Percentiles rank a stretch among this genome's conserved stretches.
Conservation (phyloP, 2,888 invertebrate species). For the Biston stratarius region DNA sequence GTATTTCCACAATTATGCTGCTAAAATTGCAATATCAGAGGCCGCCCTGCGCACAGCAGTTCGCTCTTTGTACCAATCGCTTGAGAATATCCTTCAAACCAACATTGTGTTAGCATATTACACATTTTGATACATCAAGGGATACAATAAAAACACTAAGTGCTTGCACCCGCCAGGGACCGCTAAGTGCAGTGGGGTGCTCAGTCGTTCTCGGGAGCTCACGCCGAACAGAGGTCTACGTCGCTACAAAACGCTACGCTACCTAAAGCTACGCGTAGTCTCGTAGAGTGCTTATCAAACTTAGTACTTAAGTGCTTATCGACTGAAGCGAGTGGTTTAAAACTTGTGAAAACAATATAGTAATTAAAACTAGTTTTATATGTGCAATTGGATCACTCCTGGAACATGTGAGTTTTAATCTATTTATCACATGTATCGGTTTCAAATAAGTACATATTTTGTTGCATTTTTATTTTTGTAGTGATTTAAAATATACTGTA, state of each 20-base stretch:
- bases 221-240: constrained; percentile 52
- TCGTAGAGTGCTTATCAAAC: constrained; percentile 54
- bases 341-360: constrained; percentile 41
- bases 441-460: constrained; percentile 2
- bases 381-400: constrained; percentile 43
- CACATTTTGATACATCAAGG: constrained; percentile 18
- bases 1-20: too few relatives aligned
- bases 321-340: constrained; percentile 40
- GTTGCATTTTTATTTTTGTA: too few relatives aligned
- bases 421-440: neutral
- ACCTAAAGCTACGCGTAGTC: constrained; percentile 39
- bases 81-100: neutral
- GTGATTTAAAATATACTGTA: neutral
- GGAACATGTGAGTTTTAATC: constrained; percentile 34
- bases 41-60: neutral
- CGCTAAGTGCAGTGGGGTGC: constrained; percentile 58
- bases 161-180: constrained; percentile 56
- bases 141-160: constrained; percentile 7
- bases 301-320: constrained; percentile 45
- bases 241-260: constrained; percentile 39
- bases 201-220: constrained; percentile 68
- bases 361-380: constrained; percentile 35
- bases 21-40: too few relatives aligned
- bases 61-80: neutral
- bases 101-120: constrained; percentile 6